Conservation (phyloP, 2,113 vertebrate species). For the Cynocephalus volans region DNA sequence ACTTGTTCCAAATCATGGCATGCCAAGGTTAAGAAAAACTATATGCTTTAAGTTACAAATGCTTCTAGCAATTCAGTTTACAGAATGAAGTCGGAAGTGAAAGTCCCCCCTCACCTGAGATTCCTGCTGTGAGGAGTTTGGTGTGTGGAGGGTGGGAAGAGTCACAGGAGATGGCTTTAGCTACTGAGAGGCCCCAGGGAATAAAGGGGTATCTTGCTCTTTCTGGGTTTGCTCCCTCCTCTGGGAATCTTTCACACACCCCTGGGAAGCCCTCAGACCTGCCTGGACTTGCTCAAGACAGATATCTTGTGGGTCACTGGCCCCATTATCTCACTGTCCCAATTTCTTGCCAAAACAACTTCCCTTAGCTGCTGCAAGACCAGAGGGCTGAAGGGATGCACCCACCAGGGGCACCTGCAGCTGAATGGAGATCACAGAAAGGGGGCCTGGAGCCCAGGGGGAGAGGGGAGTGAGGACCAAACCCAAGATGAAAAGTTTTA, state of each 20-base stretch:
- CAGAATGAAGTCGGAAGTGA: not conserved
- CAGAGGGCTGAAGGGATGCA: not conserved
- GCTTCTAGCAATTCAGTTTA: not conserved
- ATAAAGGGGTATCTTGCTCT: not conserved
- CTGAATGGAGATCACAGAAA: not conserved
- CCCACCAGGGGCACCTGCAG: not conserved
- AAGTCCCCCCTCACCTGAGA: not conserved
- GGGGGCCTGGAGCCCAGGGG: rapidly evolving
- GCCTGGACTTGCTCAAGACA: not conserved
- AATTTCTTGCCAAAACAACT: constrained; percentile 17
- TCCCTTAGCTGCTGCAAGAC: not conserved
- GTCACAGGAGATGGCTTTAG: not conserved
- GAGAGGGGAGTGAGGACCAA: not conserved
- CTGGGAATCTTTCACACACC: not conserved
- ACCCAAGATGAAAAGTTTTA: not conserved
- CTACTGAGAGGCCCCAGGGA: not conserved
- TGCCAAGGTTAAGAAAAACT: not conserved
- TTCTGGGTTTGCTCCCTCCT: not conserved
- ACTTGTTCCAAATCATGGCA: not conserved
- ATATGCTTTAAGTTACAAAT: not conserved
- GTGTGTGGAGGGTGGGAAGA: rapidly evolving
- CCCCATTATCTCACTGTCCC: not conserved
- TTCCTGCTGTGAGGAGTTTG: rapidly evolving
- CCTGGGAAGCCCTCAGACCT: not conserved
- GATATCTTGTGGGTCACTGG: not conserved